These are phyloP conservation scores for Drosophila seguyi DNA, from an alignment of 1,140 invertebrate species.

Conservation along the genomic window DNA sequence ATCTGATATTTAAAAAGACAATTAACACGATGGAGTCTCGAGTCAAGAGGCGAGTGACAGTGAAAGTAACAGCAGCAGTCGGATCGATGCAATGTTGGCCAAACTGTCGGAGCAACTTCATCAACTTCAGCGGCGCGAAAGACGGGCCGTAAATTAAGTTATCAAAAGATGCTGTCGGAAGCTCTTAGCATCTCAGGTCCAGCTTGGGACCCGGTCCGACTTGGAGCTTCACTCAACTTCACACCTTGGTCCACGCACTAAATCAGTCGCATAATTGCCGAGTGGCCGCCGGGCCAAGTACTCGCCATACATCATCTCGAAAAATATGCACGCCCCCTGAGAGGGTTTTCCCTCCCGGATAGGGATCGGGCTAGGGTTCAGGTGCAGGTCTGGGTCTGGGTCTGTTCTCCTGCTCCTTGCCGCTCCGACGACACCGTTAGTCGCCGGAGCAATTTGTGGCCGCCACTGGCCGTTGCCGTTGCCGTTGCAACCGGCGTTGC, in stretches of 20 bases:
- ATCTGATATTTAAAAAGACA: conserved; percentile 51
- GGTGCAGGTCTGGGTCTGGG: conserved; percentile 30
- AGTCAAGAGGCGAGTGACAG: conserved; percentile 59
- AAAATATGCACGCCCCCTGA: conserved; percentile 73
- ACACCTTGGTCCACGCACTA: conserved; percentile 73
- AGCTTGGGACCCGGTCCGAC: conserved; percentile 11
- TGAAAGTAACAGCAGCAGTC: conserved; percentile 63
- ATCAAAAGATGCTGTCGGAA: conserved; percentile 77
- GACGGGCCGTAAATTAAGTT: conserved; percentile 77
- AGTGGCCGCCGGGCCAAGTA: conserved; percentile 34
- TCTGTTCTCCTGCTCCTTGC: conserved; percentile 18
- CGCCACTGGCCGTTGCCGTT: not conserved
- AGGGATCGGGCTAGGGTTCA: conserved; percentile 27
- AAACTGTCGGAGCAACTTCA: conserved; percentile 60
- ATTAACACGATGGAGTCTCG: conserved; percentile 51
- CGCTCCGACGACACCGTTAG: conserved; percentile 53
- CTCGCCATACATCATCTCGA: conserved; percentile 66
- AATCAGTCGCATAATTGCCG: conserved; percentile 80
- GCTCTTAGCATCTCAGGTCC: conserved; percentile 69
- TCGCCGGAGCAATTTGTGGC: conserved; percentile 36
- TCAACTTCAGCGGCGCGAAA: conserved; percentile 55
- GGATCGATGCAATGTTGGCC: conserved; percentile 61
- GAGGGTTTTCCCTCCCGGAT: conserved; percentile 14
- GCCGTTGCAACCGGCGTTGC: conserved; percentile 42
- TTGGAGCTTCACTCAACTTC: conserved; percentile 68